Evolutionary conservation across 2,888 invertebrate species (phyloP), one percentile per base, ranked within the genome.

Genomic region (Cryptops parisi): DNA sequence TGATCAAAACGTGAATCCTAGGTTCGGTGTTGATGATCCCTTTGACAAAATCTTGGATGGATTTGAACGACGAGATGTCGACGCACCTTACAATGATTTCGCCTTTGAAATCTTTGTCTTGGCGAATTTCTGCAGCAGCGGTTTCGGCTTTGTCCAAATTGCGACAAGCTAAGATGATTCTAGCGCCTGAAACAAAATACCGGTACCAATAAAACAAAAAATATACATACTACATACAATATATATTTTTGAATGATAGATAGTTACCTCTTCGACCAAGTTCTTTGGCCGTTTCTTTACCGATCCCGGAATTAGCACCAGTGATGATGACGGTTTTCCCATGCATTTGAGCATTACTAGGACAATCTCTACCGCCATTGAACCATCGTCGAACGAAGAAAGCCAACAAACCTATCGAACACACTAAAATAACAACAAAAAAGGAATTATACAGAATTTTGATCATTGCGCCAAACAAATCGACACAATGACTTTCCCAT

Each of bases 301-400:
- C 89, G 60, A 89, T 85, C 24, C 89, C 89, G 23, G 79, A 78
- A 69, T 81, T 86, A 4, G 84, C 79, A 12, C 88, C 88, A 0
- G 88, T 89, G 15, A 89, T 70, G 50, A 89, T 76, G 2, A 78
- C 74, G 19, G 81, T 76, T 73, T 82, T 79, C 57, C 74, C 76
- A 22, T 78, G 21, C 19, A 57, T 15, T 24, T 68, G 66, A 3
- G 74, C 72, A 0, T 68, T 61, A n/a, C 44, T 44, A 9, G 3
- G 15, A 44, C 44, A 44, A 6, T n/a, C n/a, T n/a, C 19, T 2
- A 21, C 44, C 19, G 24, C 44, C 44, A 21, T 2, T 21, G 15
- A 44, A 23, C 44, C 17, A 44, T 19, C 15, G 15, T 44, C 19
- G 2, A 5, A n/a, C 5, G 6, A n/a, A 19, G 4, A 44, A 6